phyloP scores from a whole-genome alignment of 2,888 invertebrate genomes.

The Ophion obscuratus region DNA sequence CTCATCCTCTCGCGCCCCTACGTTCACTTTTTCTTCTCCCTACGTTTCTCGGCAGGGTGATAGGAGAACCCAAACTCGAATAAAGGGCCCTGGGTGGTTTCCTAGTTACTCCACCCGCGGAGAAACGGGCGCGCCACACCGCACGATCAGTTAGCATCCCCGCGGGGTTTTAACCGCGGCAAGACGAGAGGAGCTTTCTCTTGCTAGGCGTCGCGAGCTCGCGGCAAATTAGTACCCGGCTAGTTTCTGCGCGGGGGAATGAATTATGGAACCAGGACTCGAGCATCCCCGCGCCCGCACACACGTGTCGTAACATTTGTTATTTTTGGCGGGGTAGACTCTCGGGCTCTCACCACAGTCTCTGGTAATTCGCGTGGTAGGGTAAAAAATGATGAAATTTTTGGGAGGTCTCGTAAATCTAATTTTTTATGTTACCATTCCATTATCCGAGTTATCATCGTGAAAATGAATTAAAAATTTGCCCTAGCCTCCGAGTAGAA shows the following conservation, averaged over 20 bases:
- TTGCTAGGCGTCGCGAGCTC: constrained; percentile 23
- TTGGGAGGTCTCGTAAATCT: background rate
- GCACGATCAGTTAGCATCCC: constrained; percentile 49
- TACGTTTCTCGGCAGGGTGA: constrained; percentile 11
- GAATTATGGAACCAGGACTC: constrained; percentile 59
- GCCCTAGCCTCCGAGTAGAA: no score
- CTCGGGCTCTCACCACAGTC: background rate
- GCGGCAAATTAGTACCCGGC: constrained; percentile 71
- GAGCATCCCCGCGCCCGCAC: background rate
- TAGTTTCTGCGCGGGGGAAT: constrained; percentile 65
- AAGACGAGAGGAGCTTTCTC: constrained; percentile 16
- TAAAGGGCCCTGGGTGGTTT: constrained; percentile 31
- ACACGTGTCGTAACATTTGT: background rate
- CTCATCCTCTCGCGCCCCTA: background rate
- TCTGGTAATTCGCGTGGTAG: background rate
- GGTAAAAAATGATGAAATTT: background rate
- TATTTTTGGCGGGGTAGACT: background rate
- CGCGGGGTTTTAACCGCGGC: constrained; percentile 34
- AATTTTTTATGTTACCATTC: background rate
- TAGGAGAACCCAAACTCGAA: constrained; percentile 25
- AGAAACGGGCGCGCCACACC: constrained; percentile 34
- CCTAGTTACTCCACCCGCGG: constrained; percentile 6
- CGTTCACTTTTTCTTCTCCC: background rate
- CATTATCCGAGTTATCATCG: no score
- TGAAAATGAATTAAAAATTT: no score